Evolutionary conservation across 2,113 vertebrate genomes (phyloP).

Genomic region (Globicephala melas): DNA sequence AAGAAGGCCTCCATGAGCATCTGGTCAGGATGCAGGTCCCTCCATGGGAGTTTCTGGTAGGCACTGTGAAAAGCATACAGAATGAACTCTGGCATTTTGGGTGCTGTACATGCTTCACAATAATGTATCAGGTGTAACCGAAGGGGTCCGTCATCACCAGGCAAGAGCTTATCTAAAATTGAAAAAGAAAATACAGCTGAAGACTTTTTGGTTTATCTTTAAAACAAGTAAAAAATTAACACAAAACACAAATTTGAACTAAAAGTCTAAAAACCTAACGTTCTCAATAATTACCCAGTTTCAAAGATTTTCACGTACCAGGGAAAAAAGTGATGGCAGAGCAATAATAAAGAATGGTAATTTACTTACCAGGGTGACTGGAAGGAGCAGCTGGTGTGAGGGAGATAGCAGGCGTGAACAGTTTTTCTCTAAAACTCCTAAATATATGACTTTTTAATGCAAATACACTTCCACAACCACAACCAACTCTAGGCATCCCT

Average conservation of each 20-base stretch:
- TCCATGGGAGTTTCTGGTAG: slow-evolving; percentile 90
- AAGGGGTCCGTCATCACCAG: slow-evolving; percentile 89
- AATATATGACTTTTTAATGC: not conserved
- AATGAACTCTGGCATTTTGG: slow-evolving; percentile 94
- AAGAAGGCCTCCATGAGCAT: slow-evolving; percentile 97
- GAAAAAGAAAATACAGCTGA: slow-evolving; percentile 37
- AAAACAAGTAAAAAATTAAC: not conserved
- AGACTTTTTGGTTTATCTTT: not conserved
- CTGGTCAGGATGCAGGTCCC: slow-evolving; percentile 92
- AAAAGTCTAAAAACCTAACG: not conserved
- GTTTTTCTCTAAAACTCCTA: slow-evolving; percentile 23
- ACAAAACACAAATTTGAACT: slow-evolving; percentile 25
- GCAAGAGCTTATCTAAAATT: slow-evolving; percentile 89
- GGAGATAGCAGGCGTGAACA: not conserved
- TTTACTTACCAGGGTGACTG: not conserved
- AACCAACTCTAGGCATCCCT: not conserved
- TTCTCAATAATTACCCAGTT: not conserved
- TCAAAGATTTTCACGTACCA: not conserved
- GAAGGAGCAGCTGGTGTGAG: not conserved
- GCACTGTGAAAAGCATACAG: slow-evolving; percentile 92
- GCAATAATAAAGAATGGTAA: not conserved
- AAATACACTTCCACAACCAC: not conserved
- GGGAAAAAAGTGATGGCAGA: not conserved
- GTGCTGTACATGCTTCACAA: slow-evolving; percentile 91
- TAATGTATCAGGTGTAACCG: slow-evolving; percentile 94